Base-by-base conservation (phyloP, 2,797 vertebrate genomes). In the Sphaeramia orbicularis region DNA sequence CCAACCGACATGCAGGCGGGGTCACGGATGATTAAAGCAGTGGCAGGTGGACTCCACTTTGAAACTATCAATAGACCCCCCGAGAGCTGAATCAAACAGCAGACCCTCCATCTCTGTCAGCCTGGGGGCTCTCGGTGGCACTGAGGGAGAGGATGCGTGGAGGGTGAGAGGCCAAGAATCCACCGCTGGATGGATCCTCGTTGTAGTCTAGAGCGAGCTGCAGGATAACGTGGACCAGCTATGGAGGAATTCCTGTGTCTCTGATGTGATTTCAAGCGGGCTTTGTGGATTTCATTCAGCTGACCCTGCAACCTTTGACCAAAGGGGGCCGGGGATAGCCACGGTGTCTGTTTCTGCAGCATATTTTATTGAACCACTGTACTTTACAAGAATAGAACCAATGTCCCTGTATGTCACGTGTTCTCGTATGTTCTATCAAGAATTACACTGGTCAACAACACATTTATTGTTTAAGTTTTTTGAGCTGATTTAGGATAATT, bases 31-130 rank as follows among this genome's bases (percentile, higher is more conserved):
- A 94, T 94, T 91, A 94, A 94, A 94, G 94, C 87, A 74, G 64
- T 87, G 86, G 90, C 90, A 93, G 93, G 91, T 92, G 90, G 90
- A 90, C 88, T 91, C 85, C 77, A 87, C 91, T 94, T 92, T 93
- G 90, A 93, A 92, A 91, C 88, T 80, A 88, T 92, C 91, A 88
- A 87, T 88, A 91, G 83, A 91, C n/a, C 85, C 85, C 83, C 81
- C 45, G 78, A 78, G 89, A 85, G 81, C 54, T 30, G 81, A 90
- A 89, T 91, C 90, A 92, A 92, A 92, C 88, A 84, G 81, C 76
- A 69, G 80, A 65, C 66, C 63, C 81, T 90, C 85, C 73, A 84
- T 86, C 77, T 80, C 80, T 81, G 85, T 83, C 86, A 87, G 84
- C 49, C 77, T 11, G 4, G n/a, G n/a, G 67, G 74, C 73, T 66